Conservation (phyloP, 23 tunicate species). For the Ascidia mentula region DNA sequence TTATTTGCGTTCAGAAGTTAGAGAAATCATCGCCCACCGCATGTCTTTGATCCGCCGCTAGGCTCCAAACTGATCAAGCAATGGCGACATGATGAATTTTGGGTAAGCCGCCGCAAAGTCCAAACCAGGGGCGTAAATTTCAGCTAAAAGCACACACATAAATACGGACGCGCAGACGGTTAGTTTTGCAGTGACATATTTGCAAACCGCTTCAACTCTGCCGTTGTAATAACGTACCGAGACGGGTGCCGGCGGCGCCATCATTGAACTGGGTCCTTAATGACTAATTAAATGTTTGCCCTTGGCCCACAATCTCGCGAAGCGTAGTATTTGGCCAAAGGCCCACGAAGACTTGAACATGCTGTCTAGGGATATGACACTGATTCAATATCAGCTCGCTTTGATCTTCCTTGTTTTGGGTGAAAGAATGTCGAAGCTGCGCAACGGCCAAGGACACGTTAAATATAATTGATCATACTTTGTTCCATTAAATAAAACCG, state of each 20-base stretch:
- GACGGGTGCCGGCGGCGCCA: conserved; percentile 8
- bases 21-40: too few relatives aligned
- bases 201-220: too few relatives aligned
- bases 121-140: not conserved
- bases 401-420: not conserved
- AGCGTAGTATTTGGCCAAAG: not conserved
- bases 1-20: too few relatives aligned
- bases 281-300: conserved; percentile 5
- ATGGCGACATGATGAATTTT: not conserved
- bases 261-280: not conserved
- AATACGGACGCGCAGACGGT: not conserved
- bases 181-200: not conserved
- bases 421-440: too few relatives aligned
- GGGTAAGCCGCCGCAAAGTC: not conserved
- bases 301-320: not conserved
- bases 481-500: too few relatives aligned
- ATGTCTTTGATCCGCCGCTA: not conserved
- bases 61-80: not conserved
- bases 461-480: too few relatives aligned
- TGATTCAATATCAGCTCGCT: not conserved
- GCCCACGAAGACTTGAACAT: not conserved
- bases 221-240: too few relatives aligned
- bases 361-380: too few relatives aligned
- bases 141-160: not conserved
- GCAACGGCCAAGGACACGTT: too few relatives aligned